Evolutionary conservation across 2,888 invertebrate genomes (phyloP).

Genomic region (Lycia hirtaria): DNA sequence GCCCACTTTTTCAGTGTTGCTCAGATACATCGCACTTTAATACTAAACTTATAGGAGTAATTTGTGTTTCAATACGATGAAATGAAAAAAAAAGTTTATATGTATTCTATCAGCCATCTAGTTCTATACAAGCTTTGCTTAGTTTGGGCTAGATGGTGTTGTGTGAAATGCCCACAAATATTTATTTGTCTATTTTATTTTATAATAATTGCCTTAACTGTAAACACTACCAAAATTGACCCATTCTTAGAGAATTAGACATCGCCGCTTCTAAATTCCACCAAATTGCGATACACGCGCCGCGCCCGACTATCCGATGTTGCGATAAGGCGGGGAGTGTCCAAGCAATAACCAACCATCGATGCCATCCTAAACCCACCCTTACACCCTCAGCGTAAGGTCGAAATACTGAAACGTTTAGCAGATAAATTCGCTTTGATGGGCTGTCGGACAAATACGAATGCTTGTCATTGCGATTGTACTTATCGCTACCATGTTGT

Average conservation of each 20-base stretch:
- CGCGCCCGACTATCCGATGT: constrained; percentile 49
- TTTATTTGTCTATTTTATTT: no score
- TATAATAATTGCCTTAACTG: background rate
- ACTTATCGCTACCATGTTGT: constrained; percentile 25
- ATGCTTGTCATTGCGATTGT: constrained; percentile 47
- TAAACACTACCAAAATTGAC: background rate
- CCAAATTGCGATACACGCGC: constrained; percentile 39
- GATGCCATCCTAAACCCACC: constrained; percentile 20
- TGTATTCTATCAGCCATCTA: no score
- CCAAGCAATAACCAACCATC: constrained; percentile 43
- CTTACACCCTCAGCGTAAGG: constrained; percentile 22
- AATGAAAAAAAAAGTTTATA: no score
- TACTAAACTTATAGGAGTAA: no score
- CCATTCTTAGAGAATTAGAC: background rate
- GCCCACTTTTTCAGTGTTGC: no score
- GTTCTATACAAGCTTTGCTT: no score
- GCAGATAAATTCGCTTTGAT: constrained; percentile 24
- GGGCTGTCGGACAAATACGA: constrained; percentile 33
- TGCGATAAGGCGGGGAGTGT: constrained; percentile 57
- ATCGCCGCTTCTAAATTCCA: background rate
- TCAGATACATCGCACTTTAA: no score
- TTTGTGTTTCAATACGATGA: no score
- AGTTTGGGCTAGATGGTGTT: no score
- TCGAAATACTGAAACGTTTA: constrained; percentile 2
- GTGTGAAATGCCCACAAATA: no score